Evolutionary conservation across 1,140 invertebrate genomes (phyloP), one percentile per base, ranked within the genome.

Genomic region (Tetramorium alpestre): DNA sequence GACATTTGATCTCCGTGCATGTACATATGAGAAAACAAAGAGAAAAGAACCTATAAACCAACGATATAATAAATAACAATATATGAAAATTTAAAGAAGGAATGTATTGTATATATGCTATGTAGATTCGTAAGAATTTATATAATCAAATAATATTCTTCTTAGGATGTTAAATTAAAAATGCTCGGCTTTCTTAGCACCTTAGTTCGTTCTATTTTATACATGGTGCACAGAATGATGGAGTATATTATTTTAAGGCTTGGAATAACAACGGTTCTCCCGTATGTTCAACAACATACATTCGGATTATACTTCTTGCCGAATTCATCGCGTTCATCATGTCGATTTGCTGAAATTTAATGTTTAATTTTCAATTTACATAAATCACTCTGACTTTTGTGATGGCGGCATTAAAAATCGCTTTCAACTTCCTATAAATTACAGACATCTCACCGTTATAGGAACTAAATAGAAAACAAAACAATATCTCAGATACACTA

Each of bases 401-500:
- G 33, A 25, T 70, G 51, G 33, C 49, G 16, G 25, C 28, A n/a
- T 81, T 10, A 28, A 69, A 81, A 70, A 60, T 72, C 49, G 38
- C 7, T 28, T 85, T 18, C 44, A 85, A 60, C 54, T 77, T 44
- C 8, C 11, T 41, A 62, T 49, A 38, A n/a, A 84, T 81, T 81
- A 81, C 47, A 69, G 13, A 72, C n/a, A 51, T 60, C 38, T 67
- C 54, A 78, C n/a, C 49, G 11, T 78, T 64, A 44, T 91, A 77
- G 86, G 89, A 88, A 90, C 87, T 72, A 85, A 90, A 81, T 75
- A 49, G 70, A 90, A 91, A 51, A 86, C 51, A 47, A 54, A 54
- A 54, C 6, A 90, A 87, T 81, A 77, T 80, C 90, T 86, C 73
- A 86, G 72, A 84, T 75, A 87, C 47, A 81, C 64, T 62, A 65